Evolutionary conservation across 2,113 vertebrate genomes (phyloP), one percentile per base, ranked within the genome.

Genomic region (Sisor rabdophorus): DNA sequence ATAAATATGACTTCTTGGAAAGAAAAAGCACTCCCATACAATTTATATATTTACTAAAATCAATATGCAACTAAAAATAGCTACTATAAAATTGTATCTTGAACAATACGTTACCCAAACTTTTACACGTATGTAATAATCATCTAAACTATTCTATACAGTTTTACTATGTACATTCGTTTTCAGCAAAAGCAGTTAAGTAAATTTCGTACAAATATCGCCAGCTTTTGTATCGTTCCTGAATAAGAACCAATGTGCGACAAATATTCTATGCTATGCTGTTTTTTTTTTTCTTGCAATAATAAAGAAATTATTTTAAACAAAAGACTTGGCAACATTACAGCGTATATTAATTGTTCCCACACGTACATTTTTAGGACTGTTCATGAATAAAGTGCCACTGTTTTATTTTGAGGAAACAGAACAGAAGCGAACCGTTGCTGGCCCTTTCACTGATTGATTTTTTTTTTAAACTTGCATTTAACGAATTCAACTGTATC

Each of bases 11-110:
- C 90, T 92, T 86, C 87, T 94, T 87, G 92, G 93, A n/a, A 93
- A 91, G 90, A 91, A 36, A 91, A 91, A 94, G 92, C 94, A 97
- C 93, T 93, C 93, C 91, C 92, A 93, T 97, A 97, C 95, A 97
- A 94, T 94, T 94, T 94, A 95, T 94, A 96, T 97, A 98, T 98
- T 97, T 96, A 97, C 94, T 95, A 93, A 92, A 93, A 93, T 92
- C 92, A 93, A 97, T 97, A 90, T 97, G 98, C 95, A 98, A 94
- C 92, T 93, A 93, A 94, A 98, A 98, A 98, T 97, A 74, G 11
- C 72, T 74, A 94, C 94, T 97, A 95, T 98, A 98, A 97, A 86
- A 95, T 93, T 91, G 92, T 93, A 93, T 96, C 93, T 93, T 92
- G 93, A 93, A 95, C 95, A 95, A 93, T 95, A 96, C 89, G 86